Conservation (phyloP, 1,140 invertebrate species). For the Leptopilina clavipes region DNA sequence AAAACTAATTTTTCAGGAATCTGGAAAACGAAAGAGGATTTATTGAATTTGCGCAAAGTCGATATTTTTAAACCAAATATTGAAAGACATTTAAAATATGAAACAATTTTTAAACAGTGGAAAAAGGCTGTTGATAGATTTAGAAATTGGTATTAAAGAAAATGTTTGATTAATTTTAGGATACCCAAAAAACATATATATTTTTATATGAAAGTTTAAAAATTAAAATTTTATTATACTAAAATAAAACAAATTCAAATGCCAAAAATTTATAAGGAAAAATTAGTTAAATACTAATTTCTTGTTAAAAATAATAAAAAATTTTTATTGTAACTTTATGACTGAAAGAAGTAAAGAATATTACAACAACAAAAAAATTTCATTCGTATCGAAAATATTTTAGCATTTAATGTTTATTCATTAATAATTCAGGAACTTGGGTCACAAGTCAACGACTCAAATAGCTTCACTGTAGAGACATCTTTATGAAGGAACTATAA, state of each 20-base stretch:
- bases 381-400: neutral
- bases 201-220: neutral
- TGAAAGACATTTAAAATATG: conserved; percentile 71
- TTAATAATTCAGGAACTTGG: neutral
- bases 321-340: too few relatives aligned
- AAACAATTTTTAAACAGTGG: conserved; percentile 77
- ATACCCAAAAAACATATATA: neutral
- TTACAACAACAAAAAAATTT: neutral
- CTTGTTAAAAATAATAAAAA: too few relatives aligned
- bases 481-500: neutral
- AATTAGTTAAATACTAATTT: too few relatives aligned
- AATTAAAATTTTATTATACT: too few relatives aligned
- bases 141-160: conserved; percentile 79
- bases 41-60: conserved; percentile 77
- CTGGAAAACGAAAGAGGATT: conserved; percentile 82
- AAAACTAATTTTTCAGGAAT: conserved; percentile 77
- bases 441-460: conserved; percentile 6
- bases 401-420: conserved; percentile 21
- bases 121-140: conserved; percentile 81
- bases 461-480: neutral
- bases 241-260: neutral
- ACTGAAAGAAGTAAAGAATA: too few relatives aligned
- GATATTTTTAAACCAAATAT: conserved; percentile 80
- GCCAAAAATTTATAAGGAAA: neutral
- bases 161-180: neutral